Evolutionary conservation across 2,888 invertebrate genomes (phyloP).

Genomic region (Entomobrya proxima): DNA sequence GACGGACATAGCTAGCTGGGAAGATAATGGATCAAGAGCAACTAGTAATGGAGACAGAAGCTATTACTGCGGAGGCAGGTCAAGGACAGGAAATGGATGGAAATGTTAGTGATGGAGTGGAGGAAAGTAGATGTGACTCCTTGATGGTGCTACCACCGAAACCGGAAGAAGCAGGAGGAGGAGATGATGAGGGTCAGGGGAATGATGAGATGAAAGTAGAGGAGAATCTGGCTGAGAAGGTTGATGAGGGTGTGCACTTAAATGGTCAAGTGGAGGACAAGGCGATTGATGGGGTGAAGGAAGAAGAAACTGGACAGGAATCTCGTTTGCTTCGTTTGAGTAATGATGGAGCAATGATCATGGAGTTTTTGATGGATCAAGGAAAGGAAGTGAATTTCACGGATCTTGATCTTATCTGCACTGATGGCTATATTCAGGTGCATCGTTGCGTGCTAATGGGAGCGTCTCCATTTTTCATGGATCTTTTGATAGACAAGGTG

Average conservation of each 20-base stretch:
- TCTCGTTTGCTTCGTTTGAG: neutral
- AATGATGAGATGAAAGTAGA: no score
- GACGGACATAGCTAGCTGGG: no score
- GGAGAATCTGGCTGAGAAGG: neutral
- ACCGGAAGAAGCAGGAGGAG: neutral
- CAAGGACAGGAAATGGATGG: no score
- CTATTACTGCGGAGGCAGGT: no score
- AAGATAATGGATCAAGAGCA: no score
- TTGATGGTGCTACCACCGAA: no score
- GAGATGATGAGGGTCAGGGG: neutral
- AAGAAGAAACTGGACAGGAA: neutral
- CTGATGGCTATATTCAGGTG: slow-evolving; percentile 69
- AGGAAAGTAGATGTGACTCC: no score
- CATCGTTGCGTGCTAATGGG: slow-evolving; percentile 70
- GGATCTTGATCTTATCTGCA: slow-evolving; percentile 67
- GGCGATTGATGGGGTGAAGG: neutral
- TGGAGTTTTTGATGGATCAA: slow-evolving; percentile 36
- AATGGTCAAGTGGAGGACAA: no score
- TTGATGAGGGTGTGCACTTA: neutral
- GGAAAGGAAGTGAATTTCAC: slow-evolving; percentile 25
- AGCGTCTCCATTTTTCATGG: slow-evolving; percentile 58
- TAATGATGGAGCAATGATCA: neutral
- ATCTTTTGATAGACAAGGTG: slow-evolving; percentile 60
- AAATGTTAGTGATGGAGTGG: no score
- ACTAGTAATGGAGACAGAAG: no score